Conservation (phyloP, 2,113 vertebrate species). For the Cervus canadensis region DNA sequence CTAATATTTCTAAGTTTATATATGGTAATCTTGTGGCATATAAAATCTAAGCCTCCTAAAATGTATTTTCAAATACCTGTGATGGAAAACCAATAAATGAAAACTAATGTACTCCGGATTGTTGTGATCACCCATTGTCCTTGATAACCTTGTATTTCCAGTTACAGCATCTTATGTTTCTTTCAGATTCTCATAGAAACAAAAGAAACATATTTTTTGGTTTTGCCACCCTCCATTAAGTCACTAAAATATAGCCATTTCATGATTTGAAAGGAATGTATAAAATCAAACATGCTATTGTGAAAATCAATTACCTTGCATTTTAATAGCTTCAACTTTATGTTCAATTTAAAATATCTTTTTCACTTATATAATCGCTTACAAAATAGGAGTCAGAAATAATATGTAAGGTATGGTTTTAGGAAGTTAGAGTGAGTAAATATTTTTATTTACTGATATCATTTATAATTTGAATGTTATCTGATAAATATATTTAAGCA, state of each 20-base stretch:
- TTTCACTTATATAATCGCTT: neutral
- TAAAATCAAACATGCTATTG: neutral
- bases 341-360: neutral
- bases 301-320: neutral
- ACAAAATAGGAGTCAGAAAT: neutral
- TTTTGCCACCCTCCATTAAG: neutral
- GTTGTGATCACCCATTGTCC: neutral
- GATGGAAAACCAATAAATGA: neutral
- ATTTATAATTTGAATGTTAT: neutral
- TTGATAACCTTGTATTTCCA: neutral
- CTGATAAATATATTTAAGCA: neutral
- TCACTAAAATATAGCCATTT: neutral
- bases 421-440: neutral
- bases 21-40: neutral
- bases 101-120: neutral
- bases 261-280: slow-evolving; percentile 11
- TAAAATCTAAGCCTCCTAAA: neutral
- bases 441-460: neutral
- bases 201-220: neutral
- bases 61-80: neutral
- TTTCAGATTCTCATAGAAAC: neutral
- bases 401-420: neutral
- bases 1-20: neutral
- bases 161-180: neutral
- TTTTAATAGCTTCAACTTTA: neutral